Evolutionary conservation across 1,140 invertebrate species (phyloP).

Genomic region (Micrasema minimum): DNA sequence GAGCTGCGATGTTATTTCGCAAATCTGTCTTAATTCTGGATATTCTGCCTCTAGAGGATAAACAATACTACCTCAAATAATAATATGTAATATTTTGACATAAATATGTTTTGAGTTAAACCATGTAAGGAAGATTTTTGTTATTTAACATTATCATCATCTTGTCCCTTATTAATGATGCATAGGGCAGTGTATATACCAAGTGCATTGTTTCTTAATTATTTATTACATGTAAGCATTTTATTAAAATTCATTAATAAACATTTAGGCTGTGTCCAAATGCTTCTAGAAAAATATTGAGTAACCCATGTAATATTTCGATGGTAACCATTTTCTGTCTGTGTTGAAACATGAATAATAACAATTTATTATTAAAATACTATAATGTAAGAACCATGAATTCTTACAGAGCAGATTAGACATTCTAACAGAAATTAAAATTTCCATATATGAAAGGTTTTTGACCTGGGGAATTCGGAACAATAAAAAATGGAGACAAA

Average conservation of each 20-base stretch:
- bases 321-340: too few species aligned
- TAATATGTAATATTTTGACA: background rate
- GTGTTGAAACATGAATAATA: too few species aligned
- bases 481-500: background rate
- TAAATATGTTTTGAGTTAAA: background rate
- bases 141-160: background rate
- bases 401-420: too few species aligned
- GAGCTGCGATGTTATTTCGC: background rate
- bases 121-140: background rate
- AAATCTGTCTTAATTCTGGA: conserved; percentile 22
- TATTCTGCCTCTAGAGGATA: conserved; percentile 8
- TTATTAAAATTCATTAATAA: background rate
- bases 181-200: background rate
- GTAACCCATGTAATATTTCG: too few species aligned
- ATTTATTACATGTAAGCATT: background rate
- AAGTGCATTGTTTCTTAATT: background rate
- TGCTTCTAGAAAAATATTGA: too few species aligned
- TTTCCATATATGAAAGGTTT: background rate
- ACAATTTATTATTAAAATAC: too few species aligned
- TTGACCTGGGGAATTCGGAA: background rate
- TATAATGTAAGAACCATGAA: too few species aligned
- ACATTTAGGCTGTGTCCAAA: too few species aligned
- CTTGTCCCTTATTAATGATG: background rate
- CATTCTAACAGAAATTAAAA: too few species aligned
- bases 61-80: background rate